A percentile compares a stretch with the other conserved stretches of the same genome.
Evolutionary conservation across 1,140 invertebrate species (phyloP).

Genomic region (Dryas iulia): DNA sequence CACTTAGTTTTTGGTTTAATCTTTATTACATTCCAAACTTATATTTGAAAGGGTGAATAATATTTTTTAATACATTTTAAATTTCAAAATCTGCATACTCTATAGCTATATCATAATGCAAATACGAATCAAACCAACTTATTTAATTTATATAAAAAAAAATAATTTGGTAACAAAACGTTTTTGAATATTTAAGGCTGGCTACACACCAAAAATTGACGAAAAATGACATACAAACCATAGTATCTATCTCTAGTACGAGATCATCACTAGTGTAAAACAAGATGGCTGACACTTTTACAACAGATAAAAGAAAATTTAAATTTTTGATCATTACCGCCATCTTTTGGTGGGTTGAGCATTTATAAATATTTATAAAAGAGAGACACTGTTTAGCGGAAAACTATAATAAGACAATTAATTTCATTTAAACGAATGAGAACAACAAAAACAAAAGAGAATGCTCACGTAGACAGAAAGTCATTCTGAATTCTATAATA

Average conservation of each 20-base stretch:
- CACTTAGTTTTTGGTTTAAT: not conserved
- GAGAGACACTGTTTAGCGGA: conserved; percentile 7
- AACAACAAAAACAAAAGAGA: conserved; percentile 38
- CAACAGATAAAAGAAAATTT: conserved; percentile 3
- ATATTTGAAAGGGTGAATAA: not conserved
- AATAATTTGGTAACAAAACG: conserved; percentile 33
- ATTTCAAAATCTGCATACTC: too few relatives aligned
- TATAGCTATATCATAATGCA: conserved; percentile 33
- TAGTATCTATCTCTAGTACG: conserved; percentile 14
- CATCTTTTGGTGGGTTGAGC: conserved; percentile 25
- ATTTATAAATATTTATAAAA: conserved; percentile 10
- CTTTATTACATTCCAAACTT: not conserved
- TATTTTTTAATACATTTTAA: conserved; percentile 4
- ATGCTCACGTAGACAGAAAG: conserved; percentile 32
- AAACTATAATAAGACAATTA: conserved; percentile 10
- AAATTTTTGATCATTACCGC: too few relatives aligned
- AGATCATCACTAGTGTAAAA: conserved; percentile 8
- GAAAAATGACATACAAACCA: conserved; percentile 15
- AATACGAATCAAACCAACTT: conserved; percentile 14
- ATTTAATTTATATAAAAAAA: conserved; percentile 9
- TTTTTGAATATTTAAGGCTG: conserved; percentile 29
- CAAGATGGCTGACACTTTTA: not conserved
- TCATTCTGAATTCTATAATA: conserved; percentile 47
- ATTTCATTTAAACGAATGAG: conserved; percentile 37
- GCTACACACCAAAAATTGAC: conserved; percentile 37